These are phyloP conservation scores for Odontocerum albicorne DNA, from an alignment of 2,888 invertebrate genomes.

Conservation along the genomic window DNA sequence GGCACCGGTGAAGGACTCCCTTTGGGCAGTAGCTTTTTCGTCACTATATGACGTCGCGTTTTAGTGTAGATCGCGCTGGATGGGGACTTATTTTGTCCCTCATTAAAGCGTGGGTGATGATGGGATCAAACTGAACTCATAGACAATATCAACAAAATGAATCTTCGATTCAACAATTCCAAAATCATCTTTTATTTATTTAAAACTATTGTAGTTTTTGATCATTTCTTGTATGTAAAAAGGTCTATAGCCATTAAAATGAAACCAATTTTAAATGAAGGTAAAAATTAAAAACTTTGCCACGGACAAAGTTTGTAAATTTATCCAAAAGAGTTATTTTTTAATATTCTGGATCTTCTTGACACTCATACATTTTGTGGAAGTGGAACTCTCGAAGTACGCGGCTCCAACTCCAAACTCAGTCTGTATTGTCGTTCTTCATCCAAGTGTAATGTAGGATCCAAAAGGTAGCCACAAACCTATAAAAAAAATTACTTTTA, in stretches of 20 bases:
- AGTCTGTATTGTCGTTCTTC: conserved; percentile 81
- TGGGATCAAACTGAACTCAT: no score
- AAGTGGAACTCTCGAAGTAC: conserved; percentile 56
- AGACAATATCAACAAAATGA: no score
- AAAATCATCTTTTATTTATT: no score
- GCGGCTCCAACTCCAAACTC: conserved; percentile 84
- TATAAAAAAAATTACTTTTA: conserved; percentile 34
- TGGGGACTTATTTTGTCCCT: no score
- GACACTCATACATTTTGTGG: conserved; percentile 31
- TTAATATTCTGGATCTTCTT: background rate
- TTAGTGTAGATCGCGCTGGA: no score
- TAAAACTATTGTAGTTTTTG: no score
- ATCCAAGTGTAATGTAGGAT: conserved; percentile 72
- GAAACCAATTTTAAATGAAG: background rate
- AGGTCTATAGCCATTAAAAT: background rate
- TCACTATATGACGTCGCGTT: no score
- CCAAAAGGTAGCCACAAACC: conserved; percentile 73
- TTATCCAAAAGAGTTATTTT: background rate
- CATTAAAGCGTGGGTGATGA: no score
- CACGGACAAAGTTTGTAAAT: background rate
- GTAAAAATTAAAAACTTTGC: background rate
- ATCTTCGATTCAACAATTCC: no score
- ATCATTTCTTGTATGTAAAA: no score
- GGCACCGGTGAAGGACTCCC: no score
- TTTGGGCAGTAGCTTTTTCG: no score